Conservation (phyloP, 2,888 invertebrate species). For the Kuschelorhynchus macadamiae region DNA sequence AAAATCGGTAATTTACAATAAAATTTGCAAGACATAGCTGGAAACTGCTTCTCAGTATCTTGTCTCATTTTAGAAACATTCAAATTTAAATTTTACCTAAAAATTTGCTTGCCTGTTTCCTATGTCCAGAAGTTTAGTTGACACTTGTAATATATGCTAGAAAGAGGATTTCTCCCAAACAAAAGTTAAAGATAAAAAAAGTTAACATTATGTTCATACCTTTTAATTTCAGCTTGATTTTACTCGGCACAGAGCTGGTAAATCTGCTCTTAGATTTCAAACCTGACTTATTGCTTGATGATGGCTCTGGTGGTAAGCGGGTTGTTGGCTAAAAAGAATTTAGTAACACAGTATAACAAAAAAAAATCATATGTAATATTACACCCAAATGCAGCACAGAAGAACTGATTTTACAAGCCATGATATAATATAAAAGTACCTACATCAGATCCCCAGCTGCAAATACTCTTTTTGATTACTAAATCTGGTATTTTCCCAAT, state of each 20-base stretch:
- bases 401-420: background rate
- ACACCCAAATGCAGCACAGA: background rate
- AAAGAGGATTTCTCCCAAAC: no score
- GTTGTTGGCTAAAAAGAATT: conserved; percentile 60
- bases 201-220: no score
- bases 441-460: conserved; percentile 88
- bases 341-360: background rate
- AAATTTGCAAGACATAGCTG: no score
- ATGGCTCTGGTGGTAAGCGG: conserved; percentile 62
- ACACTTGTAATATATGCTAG: no score
- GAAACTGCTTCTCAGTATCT: no score
- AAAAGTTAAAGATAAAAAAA: no score
- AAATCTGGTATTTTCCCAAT: conserved; percentile 76
- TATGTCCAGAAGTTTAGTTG: no score
- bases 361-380: background rate
- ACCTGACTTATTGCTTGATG: conserved; percentile 57
- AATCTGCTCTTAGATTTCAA: conserved; percentile 63
- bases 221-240: conserved; percentile 80
- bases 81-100: no score
- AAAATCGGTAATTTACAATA: no score
- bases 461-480: conserved; percentile 81
- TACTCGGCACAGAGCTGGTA: conserved; percentile 72
- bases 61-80: no score
- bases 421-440: no score
- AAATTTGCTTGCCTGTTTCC: no score